Conservation (phyloP, 2,888 invertebrate species). For the Phoronis australis region DNA sequence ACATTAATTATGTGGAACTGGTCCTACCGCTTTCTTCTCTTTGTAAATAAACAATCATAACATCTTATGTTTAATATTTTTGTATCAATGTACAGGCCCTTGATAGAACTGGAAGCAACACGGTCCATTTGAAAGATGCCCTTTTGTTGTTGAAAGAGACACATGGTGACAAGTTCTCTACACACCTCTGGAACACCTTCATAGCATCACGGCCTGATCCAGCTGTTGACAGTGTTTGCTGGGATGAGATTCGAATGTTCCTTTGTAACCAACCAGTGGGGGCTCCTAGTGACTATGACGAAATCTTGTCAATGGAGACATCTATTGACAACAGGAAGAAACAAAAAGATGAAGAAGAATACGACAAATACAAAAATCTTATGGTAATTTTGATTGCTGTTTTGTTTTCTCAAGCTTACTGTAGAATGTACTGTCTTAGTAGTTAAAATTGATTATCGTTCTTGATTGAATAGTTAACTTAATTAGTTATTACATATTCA, state of each 20-base stretch:
- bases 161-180: constrained; percentile 39
- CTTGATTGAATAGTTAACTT: no score
- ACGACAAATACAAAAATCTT: constrained; percentile 12
- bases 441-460: no score
- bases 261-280: constrained; percentile 28
- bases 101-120: constrained; percentile 18
- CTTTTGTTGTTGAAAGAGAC: constrained; percentile 36
- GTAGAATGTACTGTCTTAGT: no score
- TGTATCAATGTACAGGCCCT: no score
- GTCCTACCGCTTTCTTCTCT: no score
- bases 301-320: constrained; percentile 25
- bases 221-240: constrained; percentile 19
- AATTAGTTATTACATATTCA: no score
- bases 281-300: constrained; percentile 19
- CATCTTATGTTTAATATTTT: no score
- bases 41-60: no score
- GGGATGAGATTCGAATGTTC: constrained; percentile 39
- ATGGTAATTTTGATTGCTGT: no score
- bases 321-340: no score
- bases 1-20: no score
- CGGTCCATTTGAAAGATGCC: constrained; percentile 32
- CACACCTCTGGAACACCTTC: constrained; percentile 36
- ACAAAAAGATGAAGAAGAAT: constrained; percentile 14
- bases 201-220: constrained; percentile 21
- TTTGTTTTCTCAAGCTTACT: no score